Base-by-base conservation (phyloP, 2,888 invertebrate genomes). In the Tridacna crocea region DNA sequence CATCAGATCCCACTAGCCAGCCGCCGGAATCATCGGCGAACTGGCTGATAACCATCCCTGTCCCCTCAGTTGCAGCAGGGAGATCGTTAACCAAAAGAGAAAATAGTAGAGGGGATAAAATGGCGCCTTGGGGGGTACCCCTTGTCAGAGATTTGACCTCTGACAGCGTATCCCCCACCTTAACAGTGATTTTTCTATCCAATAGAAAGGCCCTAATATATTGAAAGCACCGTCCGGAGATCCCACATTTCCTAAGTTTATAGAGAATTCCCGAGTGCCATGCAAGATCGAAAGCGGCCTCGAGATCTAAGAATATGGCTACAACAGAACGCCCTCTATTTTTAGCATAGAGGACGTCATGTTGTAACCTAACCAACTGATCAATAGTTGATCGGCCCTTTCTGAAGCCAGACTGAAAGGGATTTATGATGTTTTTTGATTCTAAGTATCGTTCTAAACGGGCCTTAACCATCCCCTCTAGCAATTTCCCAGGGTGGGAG, bases 11-110 rank as follows among this genome's bases (percentile, higher is more conserved):
- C 19, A n/a, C 22, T 75, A 68, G 68, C 81, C 77, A 82, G 19
- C 70, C 58, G 26, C 75, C 74, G 0, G 75, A 74, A 26, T 82
- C 80, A 77, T 80, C 76, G 17, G 74, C 73, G 68, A 77, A 80
- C 47, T 73, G 72, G 48, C 63, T 72, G 22, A 75, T 60, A 46
- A 75, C 61, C 79, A 79, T 75, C 61, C 24, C 61, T 22, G 61
- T 61, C 61, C 61, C 19, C n/a, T 22, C 61, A n/a, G 24, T 24
- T 61, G 61, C 36, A 51, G 72, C 80, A 27, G 76, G 76, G 15
- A 76, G 76, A 19, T 60, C 76, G n/a, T 77, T 77, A 13, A 81
- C 61, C 12, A 80, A 19, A 15, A 80, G n/a, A 68, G 58, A 60
- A 55, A 77, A 81, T 47, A 78, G 24, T 3, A 77, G 27, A 4